Percentiles rank a stretch among this genome's conserved stretches.
Evolutionary conservation across 2,113 vertebrate genomes (phyloP).

Genomic region (Protomyctophum bolini): DNA sequence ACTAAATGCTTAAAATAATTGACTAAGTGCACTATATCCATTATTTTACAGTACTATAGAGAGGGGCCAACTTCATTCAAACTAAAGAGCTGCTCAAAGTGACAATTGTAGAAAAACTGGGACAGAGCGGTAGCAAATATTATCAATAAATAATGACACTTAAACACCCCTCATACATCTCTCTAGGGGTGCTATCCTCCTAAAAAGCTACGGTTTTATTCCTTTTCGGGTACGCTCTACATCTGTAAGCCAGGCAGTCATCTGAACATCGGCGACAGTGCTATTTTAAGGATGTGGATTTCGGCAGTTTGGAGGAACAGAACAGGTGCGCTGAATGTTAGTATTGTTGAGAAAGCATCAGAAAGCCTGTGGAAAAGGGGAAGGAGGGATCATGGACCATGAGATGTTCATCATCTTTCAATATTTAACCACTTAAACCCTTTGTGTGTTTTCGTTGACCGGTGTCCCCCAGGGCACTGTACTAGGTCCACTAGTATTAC

Average conservation of each 20-base stretch:
- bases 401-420: conserved; percentile 23
- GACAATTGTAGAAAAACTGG: neutral
- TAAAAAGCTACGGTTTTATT: neutral
- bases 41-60: neutral
- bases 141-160: neutral
- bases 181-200: neutral
- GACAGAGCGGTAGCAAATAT: neutral
- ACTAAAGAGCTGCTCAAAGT: neutral
- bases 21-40: neutral
- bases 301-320: conserved; percentile 41
- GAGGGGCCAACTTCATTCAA: neutral
- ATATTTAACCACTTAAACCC: too few relatives aligned
- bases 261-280: conserved; percentile 18
- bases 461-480: too few relatives aligned
- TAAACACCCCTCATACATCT: neutral
- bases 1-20: neutral
- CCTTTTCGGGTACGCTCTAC: conserved; percentile 36
- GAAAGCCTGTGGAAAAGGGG: conserved; percentile 29
- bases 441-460: too few relatives aligned
- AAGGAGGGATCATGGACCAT: conserved; percentile 45
- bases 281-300: conserved; percentile 30
- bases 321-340: conserved; percentile 35
- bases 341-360: conserved; percentile 50
- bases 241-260: conserved; percentile 35
- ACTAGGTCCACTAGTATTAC: too few relatives aligned